These are phyloP conservation scores for Vanessa atalanta DNA, from an alignment of 1,140 invertebrate genomes.

Conservation along the genomic window DNA sequence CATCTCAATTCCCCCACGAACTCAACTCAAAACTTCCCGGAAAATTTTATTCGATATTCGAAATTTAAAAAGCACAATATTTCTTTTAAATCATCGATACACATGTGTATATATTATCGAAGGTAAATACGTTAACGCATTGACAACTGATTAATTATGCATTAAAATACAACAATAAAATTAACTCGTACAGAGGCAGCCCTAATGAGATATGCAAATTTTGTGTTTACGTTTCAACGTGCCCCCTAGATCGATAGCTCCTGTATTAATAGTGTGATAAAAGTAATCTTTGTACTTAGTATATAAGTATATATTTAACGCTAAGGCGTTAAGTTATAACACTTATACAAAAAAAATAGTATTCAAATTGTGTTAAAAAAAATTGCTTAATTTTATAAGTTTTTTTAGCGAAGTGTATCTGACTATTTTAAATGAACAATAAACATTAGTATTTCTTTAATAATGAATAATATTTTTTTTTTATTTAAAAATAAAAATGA, in stretches of 20 bases:
- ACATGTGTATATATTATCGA: slow-evolving; percentile 3
- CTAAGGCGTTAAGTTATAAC: background rate
- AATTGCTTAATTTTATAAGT: too few species aligned
- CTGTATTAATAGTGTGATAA: slow-evolving; percentile 27
- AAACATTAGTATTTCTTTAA: too few species aligned
- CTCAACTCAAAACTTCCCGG: too few species aligned
- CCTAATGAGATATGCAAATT: slow-evolving; percentile 49
- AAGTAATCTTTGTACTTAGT: slow-evolving; percentile 5
- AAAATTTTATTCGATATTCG: too few species aligned
- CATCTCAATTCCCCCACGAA: too few species aligned
- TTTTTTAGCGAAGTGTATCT: too few species aligned
- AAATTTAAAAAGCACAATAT: background rate
- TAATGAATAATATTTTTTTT: too few species aligned
- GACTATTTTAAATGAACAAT: too few species aligned
- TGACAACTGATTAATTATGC: slow-evolving; percentile 39
- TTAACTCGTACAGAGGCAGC: slow-evolving; percentile 37
- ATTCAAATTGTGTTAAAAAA: too few species aligned
- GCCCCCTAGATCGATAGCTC: slow-evolving; percentile 41
- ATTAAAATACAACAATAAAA: slow-evolving; percentile 46
- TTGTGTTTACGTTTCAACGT: slow-evolving; percentile 42
- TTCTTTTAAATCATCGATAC: background rate
- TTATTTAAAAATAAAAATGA: too few species aligned
- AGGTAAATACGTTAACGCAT: background rate
- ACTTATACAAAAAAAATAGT: background rate
- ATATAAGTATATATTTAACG: too few species aligned